These are phyloP conservation scores for Oxyruncus cristatus DNA, from an alignment of 2,113 vertebrate genomes.

Conservation along the genomic window DNA sequence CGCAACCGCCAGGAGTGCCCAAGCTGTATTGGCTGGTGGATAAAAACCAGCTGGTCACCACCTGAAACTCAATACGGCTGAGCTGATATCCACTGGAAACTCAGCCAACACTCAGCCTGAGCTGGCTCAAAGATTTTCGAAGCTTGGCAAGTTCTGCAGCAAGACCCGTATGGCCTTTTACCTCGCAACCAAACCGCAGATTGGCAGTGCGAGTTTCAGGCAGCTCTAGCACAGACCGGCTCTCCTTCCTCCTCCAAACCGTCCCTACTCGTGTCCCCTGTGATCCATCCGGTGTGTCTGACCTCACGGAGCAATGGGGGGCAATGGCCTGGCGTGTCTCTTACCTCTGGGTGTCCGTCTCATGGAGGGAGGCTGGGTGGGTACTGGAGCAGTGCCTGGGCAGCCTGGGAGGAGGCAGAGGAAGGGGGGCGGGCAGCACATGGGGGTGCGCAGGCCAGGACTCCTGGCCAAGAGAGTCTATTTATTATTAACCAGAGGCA, in stretches of 20 bases:
- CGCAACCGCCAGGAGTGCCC: not conserved
- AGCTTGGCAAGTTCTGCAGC: not conserved
- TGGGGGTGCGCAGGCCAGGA: not conserved
- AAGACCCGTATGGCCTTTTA: not conserved
- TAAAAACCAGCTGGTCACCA: conserved; percentile 27
- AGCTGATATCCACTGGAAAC: not conserved
- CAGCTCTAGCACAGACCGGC: not conserved
- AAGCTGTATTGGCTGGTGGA: not conserved
- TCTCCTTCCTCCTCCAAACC: not conserved
- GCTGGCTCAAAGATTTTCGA: not conserved
- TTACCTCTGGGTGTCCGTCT: conserved; percentile 32
- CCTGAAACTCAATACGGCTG: not conserved
- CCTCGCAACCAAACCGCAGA: not conserved
- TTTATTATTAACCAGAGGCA: conserved; percentile 64
- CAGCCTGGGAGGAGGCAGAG: not conserved
- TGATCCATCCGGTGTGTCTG: fast-evolving
- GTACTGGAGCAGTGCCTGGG: not conserved
- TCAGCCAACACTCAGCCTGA: not conserved
- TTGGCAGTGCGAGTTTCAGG: not conserved
- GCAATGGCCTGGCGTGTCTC: not conserved
- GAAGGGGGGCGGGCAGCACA: not conserved
- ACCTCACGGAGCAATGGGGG: not conserved
- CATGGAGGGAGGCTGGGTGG: not conserved
- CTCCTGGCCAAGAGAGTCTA: not conserved
- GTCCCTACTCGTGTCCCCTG: not conserved